Evolutionary conservation across 2,888 invertebrate genomes (phyloP).

Genomic region (Microctonus brassicae): DNA sequence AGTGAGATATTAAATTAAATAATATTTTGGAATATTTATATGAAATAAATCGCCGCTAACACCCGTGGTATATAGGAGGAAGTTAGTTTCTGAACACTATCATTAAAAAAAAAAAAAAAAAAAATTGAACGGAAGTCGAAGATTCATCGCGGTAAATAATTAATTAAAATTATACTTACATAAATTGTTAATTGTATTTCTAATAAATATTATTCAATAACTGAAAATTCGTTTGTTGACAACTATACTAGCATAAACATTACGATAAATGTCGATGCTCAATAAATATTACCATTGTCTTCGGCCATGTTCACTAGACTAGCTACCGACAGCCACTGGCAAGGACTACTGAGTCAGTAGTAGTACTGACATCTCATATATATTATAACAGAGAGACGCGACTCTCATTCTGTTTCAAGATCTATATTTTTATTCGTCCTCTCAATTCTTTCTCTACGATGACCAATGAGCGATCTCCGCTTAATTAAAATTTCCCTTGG

Average conservation of each 20-base stretch:
- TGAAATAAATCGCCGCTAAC: constrained; percentile 44
- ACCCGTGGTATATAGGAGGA: constrained; percentile 42
- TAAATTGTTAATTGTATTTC: constrained; percentile 16
- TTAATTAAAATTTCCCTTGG: no score
- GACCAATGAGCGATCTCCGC: no score
- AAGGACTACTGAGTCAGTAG: no score
- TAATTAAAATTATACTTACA: constrained; percentile 37
- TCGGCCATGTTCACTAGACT: constrained; percentile 64
- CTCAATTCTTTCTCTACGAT: no score
- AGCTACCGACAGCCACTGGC: constrained; percentile 44
- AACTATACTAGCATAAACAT: constrained; percentile 48
- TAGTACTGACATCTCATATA: constrained; percentile 14
- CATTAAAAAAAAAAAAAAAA: no score
- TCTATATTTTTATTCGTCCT: no score
- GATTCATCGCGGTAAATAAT: neutral
- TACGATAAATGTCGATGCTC: constrained; percentile 50
- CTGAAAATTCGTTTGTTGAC: constrained; percentile 58
- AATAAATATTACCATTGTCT: constrained; percentile 59
- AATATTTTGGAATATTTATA: constrained; percentile 39
- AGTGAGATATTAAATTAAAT: constrained; percentile 19
- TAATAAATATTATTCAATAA: constrained; percentile 43
- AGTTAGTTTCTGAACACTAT: constrained; percentile 26
- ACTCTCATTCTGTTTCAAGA: neutral
- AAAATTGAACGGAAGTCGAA: neutral
- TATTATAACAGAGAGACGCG: neutral